phyloP scores from a whole-genome alignment of 2,113 vertebrate species.

The Embiotoca jacksoni region DNA sequence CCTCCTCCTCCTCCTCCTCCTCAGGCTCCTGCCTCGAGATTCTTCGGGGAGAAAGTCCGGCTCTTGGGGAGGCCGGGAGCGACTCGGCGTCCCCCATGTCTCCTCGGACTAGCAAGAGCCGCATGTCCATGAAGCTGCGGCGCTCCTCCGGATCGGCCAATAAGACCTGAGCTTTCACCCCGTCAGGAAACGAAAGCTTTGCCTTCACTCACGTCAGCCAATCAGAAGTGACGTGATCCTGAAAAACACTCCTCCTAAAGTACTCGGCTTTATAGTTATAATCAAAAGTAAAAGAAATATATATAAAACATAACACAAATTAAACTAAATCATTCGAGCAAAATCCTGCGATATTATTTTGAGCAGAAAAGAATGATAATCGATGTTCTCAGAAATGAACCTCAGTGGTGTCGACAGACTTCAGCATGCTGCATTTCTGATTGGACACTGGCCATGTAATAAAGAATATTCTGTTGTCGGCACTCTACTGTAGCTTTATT shows the following conservation, averaged over 20 bases:
- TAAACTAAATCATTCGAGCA: no score
- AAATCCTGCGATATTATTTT: no score
- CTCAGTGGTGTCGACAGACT: background rate
- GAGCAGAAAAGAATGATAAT: no score
- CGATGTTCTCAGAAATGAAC: no score
- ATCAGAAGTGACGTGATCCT: background rate
- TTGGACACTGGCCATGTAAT: background rate
- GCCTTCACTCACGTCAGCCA: background rate
- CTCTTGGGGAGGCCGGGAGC: slow-evolving; percentile 91
- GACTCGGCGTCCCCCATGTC: slow-evolving; percentile 97
- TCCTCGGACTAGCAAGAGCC: slow-evolving; percentile 98
- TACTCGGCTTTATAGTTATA: no score
- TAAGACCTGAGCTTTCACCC: slow-evolving; percentile 88
- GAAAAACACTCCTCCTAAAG: no score
- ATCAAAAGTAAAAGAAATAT: background rate
- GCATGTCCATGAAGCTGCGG: slow-evolving; percentile 98
- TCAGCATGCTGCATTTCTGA: slow-evolving; percentile 13
- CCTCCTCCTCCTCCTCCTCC: slow-evolving; percentile 43
- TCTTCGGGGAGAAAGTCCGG: slow-evolving; percentile 91
- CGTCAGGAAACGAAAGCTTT: background rate
- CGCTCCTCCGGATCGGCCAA: slow-evolving; percentile 98
- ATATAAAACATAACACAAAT: no score
- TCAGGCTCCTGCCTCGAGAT: slow-evolving; percentile 94
- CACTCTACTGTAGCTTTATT: slow-evolving; percentile 24
- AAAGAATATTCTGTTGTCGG: slow-evolving; percentile 22